phyloP scores from a whole-genome alignment of 2,888 invertebrate species.

The Linyphia triangularis region DNA sequence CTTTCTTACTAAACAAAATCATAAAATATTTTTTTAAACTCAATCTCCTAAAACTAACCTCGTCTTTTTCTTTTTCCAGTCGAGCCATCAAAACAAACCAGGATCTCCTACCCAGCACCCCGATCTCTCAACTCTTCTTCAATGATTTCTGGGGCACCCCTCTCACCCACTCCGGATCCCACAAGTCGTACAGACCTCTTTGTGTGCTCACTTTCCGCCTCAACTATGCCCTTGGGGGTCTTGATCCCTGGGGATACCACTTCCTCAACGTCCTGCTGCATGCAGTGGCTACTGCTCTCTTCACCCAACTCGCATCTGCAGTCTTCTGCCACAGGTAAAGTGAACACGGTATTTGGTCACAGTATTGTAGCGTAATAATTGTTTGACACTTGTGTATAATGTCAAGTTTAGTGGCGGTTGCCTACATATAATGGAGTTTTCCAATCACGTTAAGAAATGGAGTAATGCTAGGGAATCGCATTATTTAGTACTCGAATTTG shows the following conservation, averaged over 20 bases:
- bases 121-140: slow-evolving; percentile 89
- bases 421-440: too few relatives aligned
- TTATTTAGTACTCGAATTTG: too few relatives aligned
- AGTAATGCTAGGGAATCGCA: too few relatives aligned
- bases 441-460: too few relatives aligned
- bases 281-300: slow-evolving; percentile 89
- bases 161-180: slow-evolving; percentile 93
- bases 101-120: slow-evolving; percentile 91
- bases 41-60: neutral
- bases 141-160: slow-evolving; percentile 99
- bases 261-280: slow-evolving; percentile 92
- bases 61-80: slow-evolving; percentile 84
- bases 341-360: too few relatives aligned
- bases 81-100: slow-evolving; percentile 97
- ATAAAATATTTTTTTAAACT: neutral
- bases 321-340: slow-evolving; percentile 77
- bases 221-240: slow-evolving; percentile 86
- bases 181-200: slow-evolving; percentile 97
- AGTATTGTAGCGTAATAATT: too few relatives aligned
- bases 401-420: too few relatives aligned
- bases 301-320: slow-evolving; percentile 87
- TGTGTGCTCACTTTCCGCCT: slow-evolving; percentile 92
- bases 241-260: slow-evolving; percentile 91
- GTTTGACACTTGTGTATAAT: too few relatives aligned
- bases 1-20: neutral